Percentiles rank a stretch among this genome's conserved stretches.
These are phyloP conservation scores for Euplagia quadripunctaria DNA, from an alignment of 2,888 invertebrate species.

Conservation along the genomic window DNA sequence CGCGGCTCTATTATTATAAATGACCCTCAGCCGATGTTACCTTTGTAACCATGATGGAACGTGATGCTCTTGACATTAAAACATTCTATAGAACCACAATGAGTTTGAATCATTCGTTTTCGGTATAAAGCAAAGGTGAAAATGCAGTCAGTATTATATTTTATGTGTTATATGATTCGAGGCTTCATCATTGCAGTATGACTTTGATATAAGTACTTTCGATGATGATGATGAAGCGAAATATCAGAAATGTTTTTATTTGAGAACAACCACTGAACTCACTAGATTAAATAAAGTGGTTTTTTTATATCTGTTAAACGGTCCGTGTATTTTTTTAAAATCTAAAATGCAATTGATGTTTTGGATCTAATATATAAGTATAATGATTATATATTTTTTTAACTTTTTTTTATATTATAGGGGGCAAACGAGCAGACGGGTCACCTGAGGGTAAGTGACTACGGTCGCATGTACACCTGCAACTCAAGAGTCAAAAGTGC, in stretches of 20 bases:
- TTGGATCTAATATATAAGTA: too few species aligned
- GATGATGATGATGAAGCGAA: neutral
- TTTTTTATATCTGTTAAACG: too few species aligned
- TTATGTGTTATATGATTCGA: neutral
- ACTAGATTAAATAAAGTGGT: too few species aligned
- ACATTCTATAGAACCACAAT: constrained; percentile 27
- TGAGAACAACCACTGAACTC: constrained; percentile 10
- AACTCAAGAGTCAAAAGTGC: too few species aligned
- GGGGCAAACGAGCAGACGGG: too few species aligned
- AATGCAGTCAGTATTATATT: neutral
- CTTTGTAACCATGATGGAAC: constrained; percentile 35
- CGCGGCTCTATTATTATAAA: constrained; percentile 47
- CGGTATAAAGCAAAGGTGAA: constrained; percentile 3
- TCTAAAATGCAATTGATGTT: too few species aligned
- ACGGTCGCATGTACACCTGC: too few species aligned
- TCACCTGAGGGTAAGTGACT: too few species aligned
- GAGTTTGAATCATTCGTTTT: constrained; percentile 19
- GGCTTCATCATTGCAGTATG: constrained; percentile 9
- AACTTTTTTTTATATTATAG: too few species aligned
- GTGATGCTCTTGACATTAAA: constrained; percentile 34
- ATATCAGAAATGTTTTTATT: constrained; percentile 5
- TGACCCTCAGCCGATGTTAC: constrained; percentile 31
- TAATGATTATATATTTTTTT: too few species aligned
- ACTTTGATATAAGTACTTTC: constrained; percentile 8
- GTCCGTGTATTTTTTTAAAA: too few species aligned